These are phyloP conservation scores for Myzus persicae DNA, from an alignment of 1,140 invertebrate species.

Conservation along the genomic window DNA sequence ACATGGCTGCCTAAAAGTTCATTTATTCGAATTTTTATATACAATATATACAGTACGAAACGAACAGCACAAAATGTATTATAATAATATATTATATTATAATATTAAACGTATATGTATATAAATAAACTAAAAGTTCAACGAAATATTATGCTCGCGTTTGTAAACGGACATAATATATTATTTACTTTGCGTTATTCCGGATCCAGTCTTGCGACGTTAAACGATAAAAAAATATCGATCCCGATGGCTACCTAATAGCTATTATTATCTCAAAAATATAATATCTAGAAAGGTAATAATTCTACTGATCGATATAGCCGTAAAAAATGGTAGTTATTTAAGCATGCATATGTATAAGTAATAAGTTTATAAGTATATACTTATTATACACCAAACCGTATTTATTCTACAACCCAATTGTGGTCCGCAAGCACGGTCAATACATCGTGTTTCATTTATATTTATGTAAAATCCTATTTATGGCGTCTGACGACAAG, in stretches of 20 bases:
- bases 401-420: background rate
- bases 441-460: background rate
- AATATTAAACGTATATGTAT: background rate
- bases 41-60: background rate
- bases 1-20: background rate
- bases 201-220: background rate
- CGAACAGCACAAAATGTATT: background rate
- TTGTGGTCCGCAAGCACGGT: background rate
- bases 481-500: background rate
- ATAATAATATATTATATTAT: background rate
- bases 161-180: background rate
- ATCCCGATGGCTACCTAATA: background rate
- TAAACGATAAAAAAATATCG: background rate
- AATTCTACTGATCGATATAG: background rate
- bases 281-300: background rate
- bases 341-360: background rate
- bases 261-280: slow-evolving; percentile 30
- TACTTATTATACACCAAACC: background rate
- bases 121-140: background rate
- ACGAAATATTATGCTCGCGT: background rate
- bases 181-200: background rate
- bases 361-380: too few relatives aligned
- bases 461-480: slow-evolving; percentile 11
- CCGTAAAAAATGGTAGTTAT: background rate
- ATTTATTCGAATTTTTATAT: background rate